phyloP scores from a whole-genome alignment of 2,888 invertebrate genomes.

The Netelia inedita region DNA sequence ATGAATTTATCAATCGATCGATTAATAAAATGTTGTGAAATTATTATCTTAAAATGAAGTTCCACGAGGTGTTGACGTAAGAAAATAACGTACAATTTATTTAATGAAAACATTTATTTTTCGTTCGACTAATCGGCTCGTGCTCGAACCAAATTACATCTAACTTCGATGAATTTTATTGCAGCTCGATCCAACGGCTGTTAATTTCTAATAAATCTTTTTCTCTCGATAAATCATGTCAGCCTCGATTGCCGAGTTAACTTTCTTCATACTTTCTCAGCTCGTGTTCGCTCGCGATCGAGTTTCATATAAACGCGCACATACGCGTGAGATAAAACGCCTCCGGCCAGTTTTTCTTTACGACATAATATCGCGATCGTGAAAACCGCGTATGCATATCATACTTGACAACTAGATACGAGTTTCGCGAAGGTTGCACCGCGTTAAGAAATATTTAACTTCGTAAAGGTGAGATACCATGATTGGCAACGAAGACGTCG shows the following conservation, averaged over 20 bases:
- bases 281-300: conserved; percentile 17
- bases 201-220: background rate
- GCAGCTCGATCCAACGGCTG: too few species aligned
- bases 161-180: background rate
- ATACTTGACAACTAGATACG: background rate
- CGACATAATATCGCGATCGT: background rate
- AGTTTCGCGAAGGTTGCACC: background rate
- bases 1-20: too few species aligned
- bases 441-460: background rate
- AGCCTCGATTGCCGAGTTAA: conserved; percentile 32
- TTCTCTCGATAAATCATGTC: conserved; percentile 21
- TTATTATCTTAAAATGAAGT: too few species aligned
- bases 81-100: too few species aligned
- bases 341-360: background rate
- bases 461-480: background rate
- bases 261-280: conserved; percentile 41
- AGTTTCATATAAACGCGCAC: background rate
- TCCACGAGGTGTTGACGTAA: too few species aligned
- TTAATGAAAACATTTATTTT: too few species aligned
- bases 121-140: too few species aligned
- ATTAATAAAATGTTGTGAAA: too few species aligned
- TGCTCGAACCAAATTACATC: too few species aligned
- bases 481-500: background rate
- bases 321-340: too few species aligned
- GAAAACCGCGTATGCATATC: background rate